Percentiles rank a stretch among this genome's conserved stretches.
Conservation (phyloP, 2,888 invertebrate genomes). For the Aphodius sticticus region DNA sequence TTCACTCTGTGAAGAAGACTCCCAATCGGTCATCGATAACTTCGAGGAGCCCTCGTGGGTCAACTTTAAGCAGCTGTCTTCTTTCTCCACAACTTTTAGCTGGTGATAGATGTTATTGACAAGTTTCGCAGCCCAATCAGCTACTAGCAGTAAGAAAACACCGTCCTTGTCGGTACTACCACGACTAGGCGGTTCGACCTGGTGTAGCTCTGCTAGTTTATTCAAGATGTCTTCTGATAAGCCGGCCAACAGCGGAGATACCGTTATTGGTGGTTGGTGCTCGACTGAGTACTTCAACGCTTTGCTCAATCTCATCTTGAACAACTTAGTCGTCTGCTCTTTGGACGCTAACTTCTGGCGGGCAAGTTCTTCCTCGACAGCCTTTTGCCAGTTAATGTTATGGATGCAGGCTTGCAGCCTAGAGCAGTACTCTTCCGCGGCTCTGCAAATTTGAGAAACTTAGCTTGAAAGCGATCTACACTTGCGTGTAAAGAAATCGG, state of each 20-base stretch:
- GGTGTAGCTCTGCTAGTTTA: slow-evolving; percentile 71
- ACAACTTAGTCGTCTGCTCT: slow-evolving; percentile 43
- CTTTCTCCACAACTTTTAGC: slow-evolving; percentile 53
- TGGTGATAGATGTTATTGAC: slow-evolving; percentile 56
- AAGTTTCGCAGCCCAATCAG: slow-evolving; percentile 57
- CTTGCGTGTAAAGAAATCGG: too few relatives aligned
- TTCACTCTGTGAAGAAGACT: not conserved
- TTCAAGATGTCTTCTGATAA: slow-evolving; percentile 67
- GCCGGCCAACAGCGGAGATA: slow-evolving; percentile 65
- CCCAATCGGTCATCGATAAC: not conserved
- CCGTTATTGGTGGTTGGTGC: slow-evolving; percentile 61
- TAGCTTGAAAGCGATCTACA: not conserved
- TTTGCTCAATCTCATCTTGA: slow-evolving; percentile 44
- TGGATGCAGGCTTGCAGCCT: slow-evolving; percentile 52
- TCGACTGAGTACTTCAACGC: slow-evolving; percentile 52
- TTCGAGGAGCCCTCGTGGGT: not conserved
- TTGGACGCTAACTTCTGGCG: slow-evolving; percentile 40
- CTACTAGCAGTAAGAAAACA: slow-evolving; percentile 51
- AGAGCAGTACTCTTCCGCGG: slow-evolving; percentile 68
- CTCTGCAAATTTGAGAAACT: slow-evolving; percentile 44
- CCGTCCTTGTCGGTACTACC: slow-evolving; percentile 44
- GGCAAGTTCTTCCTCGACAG: slow-evolving; percentile 42
- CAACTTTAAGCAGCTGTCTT: not conserved
- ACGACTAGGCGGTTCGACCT: slow-evolving; percentile 94
- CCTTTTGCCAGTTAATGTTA: slow-evolving; percentile 45